These are phyloP conservation scores for Drosophila arawakana DNA, from an alignment of 1,140 invertebrate species.

Conservation along the genomic window DNA sequence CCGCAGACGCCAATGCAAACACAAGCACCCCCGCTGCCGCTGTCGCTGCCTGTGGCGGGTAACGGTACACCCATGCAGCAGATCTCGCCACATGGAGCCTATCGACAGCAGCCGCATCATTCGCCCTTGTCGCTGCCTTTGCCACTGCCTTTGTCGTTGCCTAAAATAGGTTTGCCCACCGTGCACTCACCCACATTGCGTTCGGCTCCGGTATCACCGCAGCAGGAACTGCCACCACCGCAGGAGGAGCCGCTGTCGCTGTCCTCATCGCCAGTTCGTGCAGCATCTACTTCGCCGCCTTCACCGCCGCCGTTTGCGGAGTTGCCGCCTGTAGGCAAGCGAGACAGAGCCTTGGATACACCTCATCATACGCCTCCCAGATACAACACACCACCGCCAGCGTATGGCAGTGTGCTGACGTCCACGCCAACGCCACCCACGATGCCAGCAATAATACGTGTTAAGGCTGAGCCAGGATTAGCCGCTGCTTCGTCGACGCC, in stretches of 20 bases:
- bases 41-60: slow-evolving; percentile 55
- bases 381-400: slow-evolving; percentile 72
- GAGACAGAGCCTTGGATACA: slow-evolving; percentile 59
- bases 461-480: slow-evolving; percentile 77
- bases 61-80: slow-evolving; percentile 61
- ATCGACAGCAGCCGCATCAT: slow-evolving; percentile 46
- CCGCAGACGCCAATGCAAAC: slow-evolving; percentile 46
- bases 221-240: slow-evolving; percentile 65
- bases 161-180: slow-evolving; percentile 44
- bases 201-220: slow-evolving; percentile 67
- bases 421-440: slow-evolving; percentile 59
- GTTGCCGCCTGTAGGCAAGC: slow-evolving; percentile 47
- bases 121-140: slow-evolving; percentile 42
- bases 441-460: slow-evolving; percentile 75
- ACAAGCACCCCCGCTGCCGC: slow-evolving; percentile 60
- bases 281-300: slow-evolving; percentile 80
- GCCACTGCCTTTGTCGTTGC: slow-evolving; percentile 37
- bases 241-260: slow-evolving; percentile 71
- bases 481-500: slow-evolving; percentile 65
- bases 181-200: slow-evolving; percentile 81
- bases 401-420: slow-evolving; percentile 55
- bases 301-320: slow-evolving; percentile 47
- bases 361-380: slow-evolving; percentile 70
- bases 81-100: slow-evolving; percentile 59
- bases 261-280: slow-evolving; percentile 83